Conservation (phyloP, 2,113 vertebrate species). For the Nematolebias whitei region DNA sequence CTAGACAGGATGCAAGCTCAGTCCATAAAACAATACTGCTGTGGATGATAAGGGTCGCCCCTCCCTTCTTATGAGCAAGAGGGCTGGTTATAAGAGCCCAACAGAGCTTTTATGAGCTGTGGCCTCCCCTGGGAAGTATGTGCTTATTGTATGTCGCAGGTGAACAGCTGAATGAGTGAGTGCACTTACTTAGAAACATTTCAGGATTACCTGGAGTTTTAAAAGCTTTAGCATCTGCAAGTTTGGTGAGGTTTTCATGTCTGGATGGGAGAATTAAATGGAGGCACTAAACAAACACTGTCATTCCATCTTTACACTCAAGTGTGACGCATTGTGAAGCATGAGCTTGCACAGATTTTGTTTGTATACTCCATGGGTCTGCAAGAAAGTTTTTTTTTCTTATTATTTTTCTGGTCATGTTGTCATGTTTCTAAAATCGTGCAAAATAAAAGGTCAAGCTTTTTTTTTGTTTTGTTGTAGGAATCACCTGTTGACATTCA, state of each 20-base stretch:
- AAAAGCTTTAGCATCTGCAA: neutral
- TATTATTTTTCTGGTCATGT: neutral
- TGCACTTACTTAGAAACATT: conserved; percentile 3
- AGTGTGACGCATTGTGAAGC: neutral
- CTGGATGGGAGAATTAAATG: conserved; percentile 1
- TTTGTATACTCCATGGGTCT: neutral
- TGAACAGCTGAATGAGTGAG: conserved; percentile 12
- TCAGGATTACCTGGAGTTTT: neutral
- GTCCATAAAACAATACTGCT: conserved; percentile 59
- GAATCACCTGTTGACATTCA: no score
- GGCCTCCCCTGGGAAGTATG: conserved; percentile 40
- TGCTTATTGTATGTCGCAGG: conserved; percentile 38
- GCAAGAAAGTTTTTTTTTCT: neutral
- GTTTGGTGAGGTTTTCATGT: conserved; percentile 4
- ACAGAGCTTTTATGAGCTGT: conserved; percentile 49
- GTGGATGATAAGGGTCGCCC: conserved; percentile 56
- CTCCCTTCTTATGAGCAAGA: conserved; percentile 25
- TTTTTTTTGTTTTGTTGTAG: no score
- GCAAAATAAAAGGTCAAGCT: no score
- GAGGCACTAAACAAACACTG: neutral
- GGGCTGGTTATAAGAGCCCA: no score
- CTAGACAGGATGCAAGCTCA: conserved; percentile 34
- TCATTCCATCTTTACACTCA: conserved; percentile 3
- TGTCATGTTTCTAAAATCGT: neutral
- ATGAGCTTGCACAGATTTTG: neutral